Base-by-base conservation (phyloP, 2,797 vertebrate genomes). In the Gallirallus australis region DNA sequence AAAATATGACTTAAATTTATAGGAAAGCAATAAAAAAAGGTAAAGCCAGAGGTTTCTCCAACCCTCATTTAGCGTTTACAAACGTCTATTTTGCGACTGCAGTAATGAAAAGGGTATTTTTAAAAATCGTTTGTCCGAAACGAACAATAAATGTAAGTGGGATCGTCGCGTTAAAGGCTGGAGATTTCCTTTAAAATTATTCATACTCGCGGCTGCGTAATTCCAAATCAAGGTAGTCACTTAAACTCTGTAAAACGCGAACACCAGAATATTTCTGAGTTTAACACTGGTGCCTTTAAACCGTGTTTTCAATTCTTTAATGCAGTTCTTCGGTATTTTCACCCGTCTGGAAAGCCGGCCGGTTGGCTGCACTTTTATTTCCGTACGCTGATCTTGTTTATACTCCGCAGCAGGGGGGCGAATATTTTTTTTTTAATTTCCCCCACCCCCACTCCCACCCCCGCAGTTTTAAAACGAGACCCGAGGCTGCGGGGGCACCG, bases 1-100 rank as follows among this genome's bases (percentile, higher is more conserved):
- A 91, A 94, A 86, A 94, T 79, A 40, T 3, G 39, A 78, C 17
- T 70, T 80, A 91, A 84, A 89, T 94, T 79, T 89, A 84, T 79
- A 90, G 82, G 42, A 90, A 78, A 83, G 61, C 53, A 83, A 83
- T 94, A 90, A 95, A 92, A 81, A 37, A 25, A 23, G 20, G 31
- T n/a, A 90, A 97, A 97, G 18, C 56, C 59, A 20, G 66, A 63
- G 48, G 52, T 96, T 95, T 96, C 87, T 94, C 88, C 87, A 60
- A 82, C 50, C 54, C 72, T 96, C 76, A 79, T 88, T 86, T 93
- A 89, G 42, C 6, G 30, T 91, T 96, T 82, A 59, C 59, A 63
- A 93, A 83, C 3, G 33, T 60, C 86, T 79, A 35, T 66, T 94
- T 94, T 93, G 82, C 52, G 92, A 89, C 60, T 37, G 63, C 42